Conservation (phyloP, 2,888 invertebrate genomes). For the Tetheella fluctuosa region DNA sequence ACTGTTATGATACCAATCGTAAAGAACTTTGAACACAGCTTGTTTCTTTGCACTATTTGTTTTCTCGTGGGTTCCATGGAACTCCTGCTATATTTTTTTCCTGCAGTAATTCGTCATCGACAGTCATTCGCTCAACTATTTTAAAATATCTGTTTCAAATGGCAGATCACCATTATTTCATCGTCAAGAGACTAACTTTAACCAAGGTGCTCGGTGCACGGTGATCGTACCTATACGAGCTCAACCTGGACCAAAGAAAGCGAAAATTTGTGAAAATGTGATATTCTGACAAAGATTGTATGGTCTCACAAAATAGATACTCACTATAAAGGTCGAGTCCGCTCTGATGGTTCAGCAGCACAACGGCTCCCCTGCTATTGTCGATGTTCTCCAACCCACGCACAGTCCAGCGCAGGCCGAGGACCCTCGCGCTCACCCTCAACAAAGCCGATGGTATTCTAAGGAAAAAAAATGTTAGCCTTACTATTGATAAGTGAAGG, state of each 20-base stretch:
- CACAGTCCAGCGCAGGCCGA: constrained; percentile 89
- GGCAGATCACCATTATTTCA: too few species aligned
- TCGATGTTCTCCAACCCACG: constrained; percentile 90
- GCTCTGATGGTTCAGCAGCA: constrained; percentile 96
- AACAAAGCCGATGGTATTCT: constrained; percentile 89
- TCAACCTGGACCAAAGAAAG: too few species aligned
- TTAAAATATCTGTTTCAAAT: too few species aligned
- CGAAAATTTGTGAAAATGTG: too few species aligned
- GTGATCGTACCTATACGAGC: too few species aligned
- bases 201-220: too few species aligned
- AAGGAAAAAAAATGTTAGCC: constrained; percentile 14
- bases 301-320: background rate
- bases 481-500: too few species aligned
- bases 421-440: constrained; percentile 79
- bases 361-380: constrained; percentile 89
- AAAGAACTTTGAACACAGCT: constrained; percentile 5
- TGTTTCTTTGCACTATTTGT: constrained; percentile 12
- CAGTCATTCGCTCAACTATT: too few species aligned
- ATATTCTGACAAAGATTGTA: too few species aligned
- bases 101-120: too few species aligned
- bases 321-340: constrained; percentile 92
- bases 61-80: background rate
- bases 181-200: too few species aligned
- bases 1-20: background rate
- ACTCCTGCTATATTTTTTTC: background rate